Base-by-base conservation (phyloP, 2,888 invertebrate species). In the Sympetrum striolatum region DNA sequence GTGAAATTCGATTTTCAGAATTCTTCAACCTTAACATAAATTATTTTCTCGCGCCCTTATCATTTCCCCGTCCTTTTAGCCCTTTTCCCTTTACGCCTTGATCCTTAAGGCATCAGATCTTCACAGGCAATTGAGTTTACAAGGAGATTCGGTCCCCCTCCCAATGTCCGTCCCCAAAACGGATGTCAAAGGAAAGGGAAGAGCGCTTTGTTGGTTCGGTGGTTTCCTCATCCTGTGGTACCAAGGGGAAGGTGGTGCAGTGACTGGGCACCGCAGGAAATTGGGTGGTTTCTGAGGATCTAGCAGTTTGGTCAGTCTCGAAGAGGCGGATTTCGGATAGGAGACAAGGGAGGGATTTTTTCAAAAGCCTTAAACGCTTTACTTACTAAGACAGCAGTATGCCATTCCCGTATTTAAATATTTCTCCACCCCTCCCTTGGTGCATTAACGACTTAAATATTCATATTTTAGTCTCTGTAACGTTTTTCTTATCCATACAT, bases 91-190 rank as follows among this genome's bases (percentile, higher is more conserved):
- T 60, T 82, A 8, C 82, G 82, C 86, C 86, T 58, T 86, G 53
- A 86, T 86, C 86, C 86, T 86, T 60, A 25, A 53, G 82, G 25
- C 44, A 81, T 81, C 53, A 44, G n/a, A 44, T 48, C 58, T 82
- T 82, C 86, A 22, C 86, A 60, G 58, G 25, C 86, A 86, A 86
- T 86, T 86, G 58, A 86, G 58, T 86, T 86, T 86, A 86, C 86
- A 86, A 86, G 86, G 86, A 73, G 60, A 31, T 58, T 18, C 60
- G 6, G 44, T 25, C 25, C 31, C 39, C n/a, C 44, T 5, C 14
- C 25, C 73, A 31, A n/a, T 73, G 25, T 73, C 73, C 53, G n/a
- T 53, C 39, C 37, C 35, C 14, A 37, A 31, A 37, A n/a, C n/a
- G 39, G 80, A 37, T 39, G 80, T n/a, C 35, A 22, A 37, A 37